phyloP scores from a whole-genome alignment of 2,113 vertebrate species.

The Petrocephalus microphthalmus region DNA sequence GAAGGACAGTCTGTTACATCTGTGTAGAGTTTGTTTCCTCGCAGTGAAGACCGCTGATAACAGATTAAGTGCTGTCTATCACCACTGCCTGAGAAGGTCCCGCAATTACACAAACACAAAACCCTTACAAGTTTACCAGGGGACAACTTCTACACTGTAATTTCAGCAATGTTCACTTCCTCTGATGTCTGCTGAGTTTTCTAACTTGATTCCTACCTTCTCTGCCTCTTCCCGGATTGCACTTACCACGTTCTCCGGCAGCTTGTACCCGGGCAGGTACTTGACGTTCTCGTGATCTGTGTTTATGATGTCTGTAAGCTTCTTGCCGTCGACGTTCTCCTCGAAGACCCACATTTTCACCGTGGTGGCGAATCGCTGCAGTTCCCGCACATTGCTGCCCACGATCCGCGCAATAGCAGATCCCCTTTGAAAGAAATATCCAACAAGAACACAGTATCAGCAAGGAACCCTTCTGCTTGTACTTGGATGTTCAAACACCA shows the following conservation, averaged over 20 bases:
- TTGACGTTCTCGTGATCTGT: conserved; percentile 86
- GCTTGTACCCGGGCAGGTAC: conserved; percentile 84
- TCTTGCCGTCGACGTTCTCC: conserved; percentile 76
- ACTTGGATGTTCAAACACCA: background rate
- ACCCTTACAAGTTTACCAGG: background rate
- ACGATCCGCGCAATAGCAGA: conserved; percentile 85
- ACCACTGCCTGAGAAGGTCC: background rate
- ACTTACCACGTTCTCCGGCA: conserved; percentile 85
- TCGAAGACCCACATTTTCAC: conserved; percentile 95
- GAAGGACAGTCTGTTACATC: background rate
- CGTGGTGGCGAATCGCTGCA: conserved; percentile 71
- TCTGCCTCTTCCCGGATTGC: background rate
- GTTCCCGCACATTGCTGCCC: conserved; percentile 70
- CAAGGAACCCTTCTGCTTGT: background rate
- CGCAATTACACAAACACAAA: background rate
- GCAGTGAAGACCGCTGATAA: background rate
- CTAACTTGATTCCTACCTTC: background rate
- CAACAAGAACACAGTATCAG: background rate
- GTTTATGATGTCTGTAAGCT: conserved; percentile 87
- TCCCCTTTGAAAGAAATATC: conserved; percentile 61
- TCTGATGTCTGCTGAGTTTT: background rate
- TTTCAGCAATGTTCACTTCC: background rate
- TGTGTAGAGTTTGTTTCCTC: background rate
- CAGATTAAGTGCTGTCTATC: background rate
- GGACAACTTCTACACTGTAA: background rate